Evolutionary conservation across 2,113 vertebrate species (phyloP).

Genomic region (Psittacus erithacus): DNA sequence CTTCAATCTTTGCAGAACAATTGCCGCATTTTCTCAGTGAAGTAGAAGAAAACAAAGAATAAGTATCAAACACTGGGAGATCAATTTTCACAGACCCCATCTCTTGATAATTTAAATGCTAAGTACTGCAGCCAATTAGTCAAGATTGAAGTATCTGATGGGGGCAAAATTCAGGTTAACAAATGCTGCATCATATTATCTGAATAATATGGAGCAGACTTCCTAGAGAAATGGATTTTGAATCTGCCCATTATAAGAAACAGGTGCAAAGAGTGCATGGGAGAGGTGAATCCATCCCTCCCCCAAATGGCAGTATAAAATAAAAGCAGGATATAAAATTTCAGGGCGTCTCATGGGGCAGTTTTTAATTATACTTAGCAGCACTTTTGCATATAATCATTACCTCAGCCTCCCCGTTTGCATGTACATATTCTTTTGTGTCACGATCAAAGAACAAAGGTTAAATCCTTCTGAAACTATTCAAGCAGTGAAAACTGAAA

Average conservation of each 20-base stretch:
- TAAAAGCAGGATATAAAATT: conserved; percentile 67
- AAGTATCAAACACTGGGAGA: neutral
- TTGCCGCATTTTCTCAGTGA: conserved; percentile 5
- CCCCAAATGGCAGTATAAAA: conserved; percentile 49
- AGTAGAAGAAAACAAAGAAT: conserved; percentile 34
- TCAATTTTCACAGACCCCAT: conserved; percentile 29
- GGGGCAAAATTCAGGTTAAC: conserved; percentile 58
- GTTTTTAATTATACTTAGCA: conserved; percentile 67
- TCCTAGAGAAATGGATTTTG: conserved; percentile 8
- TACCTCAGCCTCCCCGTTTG: conserved; percentile 55
- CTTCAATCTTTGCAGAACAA: conserved; percentile 28
- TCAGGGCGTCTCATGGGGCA: conserved; percentile 44
- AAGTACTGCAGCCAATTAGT: conserved; percentile 51
- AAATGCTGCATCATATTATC: conserved; percentile 41
- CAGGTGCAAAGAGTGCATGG: conserved; percentile 55
- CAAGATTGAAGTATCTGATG: conserved; percentile 35
- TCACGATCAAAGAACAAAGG: conserved; percentile 67
- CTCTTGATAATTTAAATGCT: conserved; percentile 48
- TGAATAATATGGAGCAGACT: conserved; percentile 30
- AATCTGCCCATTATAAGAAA: conserved; percentile 26
- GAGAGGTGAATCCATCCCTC: conserved; percentile 57
- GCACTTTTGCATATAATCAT: conserved; percentile 66
- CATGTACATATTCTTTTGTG: conserved; percentile 60
- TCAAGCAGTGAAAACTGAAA: conserved; percentile 60
- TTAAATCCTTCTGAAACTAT: conserved; percentile 57